Evolutionary conservation across 2,113 vertebrate genomes (phyloP), one percentile per base, ranked within the genome.

Genomic region (Symphodus melops): DNA sequence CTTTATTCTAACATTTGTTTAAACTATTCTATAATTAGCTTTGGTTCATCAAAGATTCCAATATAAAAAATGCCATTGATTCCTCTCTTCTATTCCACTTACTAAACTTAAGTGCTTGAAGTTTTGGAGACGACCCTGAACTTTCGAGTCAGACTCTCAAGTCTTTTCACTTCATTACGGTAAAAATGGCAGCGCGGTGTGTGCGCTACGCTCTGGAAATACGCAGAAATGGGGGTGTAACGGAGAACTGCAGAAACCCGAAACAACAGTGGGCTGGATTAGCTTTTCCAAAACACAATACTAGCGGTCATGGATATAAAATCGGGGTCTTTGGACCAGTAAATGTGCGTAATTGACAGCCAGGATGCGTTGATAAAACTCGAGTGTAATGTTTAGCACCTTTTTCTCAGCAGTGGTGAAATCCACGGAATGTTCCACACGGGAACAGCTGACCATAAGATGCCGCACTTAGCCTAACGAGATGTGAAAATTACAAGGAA

Each of bases 351-450:
- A n/a, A 19, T 6, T 13, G 16, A 13, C 53, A 1, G 16, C 16
- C 42, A 28, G 46, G 5, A 8, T 21, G 49, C 5, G 14, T 23
- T 19, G 58, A n/a, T 66, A 33, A 71, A 4, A 16, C 9, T 19
- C 54, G 37, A n/a, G 57, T 63, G n/a, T 52, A 1, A 78, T 52
- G 73, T 70, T 75, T 53, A 79, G 75, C 79, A 90, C 89, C 92
- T 92, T 91, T 88, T 81, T 70, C 25, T 65, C 75, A 76, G 63
- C 76, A 88, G 88, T 94, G 93, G 93, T 94, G 89, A 91, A 93
- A 92, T 67, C 93, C 92, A 91, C 91, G 93, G 92, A 94, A 92
- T 92, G 93, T 92, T 91, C 92, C 92, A 94, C 87, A 88, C 86
- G 59, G 90, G 88, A 91, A 91, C 92, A 91, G 91, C 91, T 90